phyloP scores from a whole-genome alignment of 2,113 vertebrate genomes.

The Larimichthys polyactis region DNA sequence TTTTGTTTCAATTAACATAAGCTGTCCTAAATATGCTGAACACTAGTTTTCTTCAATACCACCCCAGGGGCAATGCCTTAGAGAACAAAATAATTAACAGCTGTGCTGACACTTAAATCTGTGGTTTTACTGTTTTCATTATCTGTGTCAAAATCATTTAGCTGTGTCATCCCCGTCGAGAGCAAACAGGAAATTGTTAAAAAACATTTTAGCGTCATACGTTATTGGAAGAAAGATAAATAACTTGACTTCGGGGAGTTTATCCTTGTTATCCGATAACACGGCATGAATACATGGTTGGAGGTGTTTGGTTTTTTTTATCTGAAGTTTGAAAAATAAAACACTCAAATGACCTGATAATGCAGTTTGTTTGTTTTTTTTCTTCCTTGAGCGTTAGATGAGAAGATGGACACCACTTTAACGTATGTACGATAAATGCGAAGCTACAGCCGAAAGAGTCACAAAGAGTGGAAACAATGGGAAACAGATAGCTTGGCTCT shows the following conservation, averaged over 20 bases:
- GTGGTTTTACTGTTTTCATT: conserved; percentile 66
- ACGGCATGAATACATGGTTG: not conserved
- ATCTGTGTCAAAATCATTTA: conserved; percentile 66
- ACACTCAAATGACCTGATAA: not conserved
- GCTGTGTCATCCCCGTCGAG: conserved; percentile 52
- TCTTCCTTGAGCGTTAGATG: not conserved
- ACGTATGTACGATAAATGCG: not conserved
- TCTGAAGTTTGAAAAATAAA: not conserved
- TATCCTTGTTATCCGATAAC: not conserved
- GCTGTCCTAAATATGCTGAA: conserved; percentile 55
- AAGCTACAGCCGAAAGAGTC: not conserved
- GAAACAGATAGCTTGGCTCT: not conserved
- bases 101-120: conserved; percentile 62
- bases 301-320: not conserved
- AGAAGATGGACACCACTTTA: not conserved
- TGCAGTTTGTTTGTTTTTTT: not conserved
- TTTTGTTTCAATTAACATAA: conserved; percentile 58
- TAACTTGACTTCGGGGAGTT: not conserved
- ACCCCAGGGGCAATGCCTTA: conserved; percentile 43
- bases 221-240: not conserved
- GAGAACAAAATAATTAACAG: conserved; percentile 71
- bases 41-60: conserved; percentile 43
- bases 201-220: not conserved
- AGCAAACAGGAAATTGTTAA: conserved; percentile 24
- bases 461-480: not conserved